Conservation (phyloP, 1,140 invertebrate genomes). For the Dendroctonus ponderosae region DNA sequence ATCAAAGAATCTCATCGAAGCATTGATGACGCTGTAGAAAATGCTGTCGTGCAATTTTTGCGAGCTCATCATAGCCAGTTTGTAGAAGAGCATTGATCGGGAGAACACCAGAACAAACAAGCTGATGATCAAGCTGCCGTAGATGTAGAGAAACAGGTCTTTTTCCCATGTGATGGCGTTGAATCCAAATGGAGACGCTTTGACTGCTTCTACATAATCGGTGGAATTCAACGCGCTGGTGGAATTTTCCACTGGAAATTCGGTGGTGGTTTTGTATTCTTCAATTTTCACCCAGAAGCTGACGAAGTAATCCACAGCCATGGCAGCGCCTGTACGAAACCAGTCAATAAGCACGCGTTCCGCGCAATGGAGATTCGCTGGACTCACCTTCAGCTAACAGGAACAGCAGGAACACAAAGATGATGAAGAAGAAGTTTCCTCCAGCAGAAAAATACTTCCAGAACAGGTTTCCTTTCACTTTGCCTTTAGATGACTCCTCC, state of each 20-base stretch:
- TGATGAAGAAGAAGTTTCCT: constrained; percentile 58
- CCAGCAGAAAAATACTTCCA: constrained; percentile 68
- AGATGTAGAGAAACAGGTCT: constrained; percentile 52
- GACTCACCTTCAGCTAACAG: constrained; percentile 61
- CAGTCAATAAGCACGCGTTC: not conserved
- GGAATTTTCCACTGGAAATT: not conserved
- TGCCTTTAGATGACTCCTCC: constrained; percentile 49
- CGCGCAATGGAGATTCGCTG: not conserved
- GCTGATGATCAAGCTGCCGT: constrained; percentile 52
- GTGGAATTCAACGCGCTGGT: not conserved
- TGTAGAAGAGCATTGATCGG: constrained; percentile 63
- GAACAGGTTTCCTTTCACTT: constrained; percentile 47
- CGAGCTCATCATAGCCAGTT: constrained; percentile 63
- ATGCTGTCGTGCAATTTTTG: constrained; percentile 67
- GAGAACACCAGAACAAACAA: constrained; percentile 54
- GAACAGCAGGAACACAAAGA: constrained; percentile 59
- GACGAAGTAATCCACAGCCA: constrained; percentile 76
- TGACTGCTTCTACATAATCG: not conserved
- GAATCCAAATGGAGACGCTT: constrained; percentile 1
- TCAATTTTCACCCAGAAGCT: constrained; percentile 67
- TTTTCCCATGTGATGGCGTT: constrained; percentile 18
- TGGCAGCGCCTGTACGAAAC: constrained; percentile 54
- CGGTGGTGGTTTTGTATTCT: constrained; percentile 29
- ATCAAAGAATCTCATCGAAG: constrained; percentile 81
- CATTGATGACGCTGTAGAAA: constrained; percentile 61